Base-by-base conservation (phyloP, 2,113 vertebrate species). In the Stercorarius parasiticus region DNA sequence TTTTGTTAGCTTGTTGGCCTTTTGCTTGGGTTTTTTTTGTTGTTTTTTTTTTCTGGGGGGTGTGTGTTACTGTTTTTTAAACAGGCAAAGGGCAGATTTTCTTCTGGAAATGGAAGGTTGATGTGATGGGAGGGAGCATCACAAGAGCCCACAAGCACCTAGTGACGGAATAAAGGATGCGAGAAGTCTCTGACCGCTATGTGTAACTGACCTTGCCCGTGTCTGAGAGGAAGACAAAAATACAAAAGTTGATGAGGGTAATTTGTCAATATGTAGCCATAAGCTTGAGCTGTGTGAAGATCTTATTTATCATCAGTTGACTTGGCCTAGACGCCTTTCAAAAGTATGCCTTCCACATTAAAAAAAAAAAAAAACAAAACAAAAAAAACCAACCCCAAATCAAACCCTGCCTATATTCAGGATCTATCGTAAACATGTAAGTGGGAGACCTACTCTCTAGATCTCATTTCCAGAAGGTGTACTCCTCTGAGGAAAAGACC, bases 221-320 rank as follows among this genome's bases (percentile, higher is more conserved):
- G n/a, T 49, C 90, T 70, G 36, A 97, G 56, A 65, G 88, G 67
- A 94, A 96, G 61, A 65, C 45, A 95, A 95, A 38, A 92, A 55
- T 22, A 64, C 2, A 79, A 50, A 96, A 86, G 66, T 40, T 92
- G 81, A 95, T 93, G 10, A 89, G 56, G 49, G 82, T 36, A 62
- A 88, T 89, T 95, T 93, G 84, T 95, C 95, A 96, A n/a, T 78
- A 92, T 9, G 42, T 21, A 97, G 91, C 70, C 79, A 73, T 52
- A 82, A 95, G 64, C 59, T 16, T 45, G 42, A 95, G 52, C 34
- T 76, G 52, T 27, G 17, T 45, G 53, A 94, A 93, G 61, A 91
- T 32, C 79, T 93, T 61, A 79, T 87, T 96, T 87, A 94, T 95
- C 86, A 96, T 4, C 32, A n/a, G 47, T 29, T 91, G 58, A 91